These are phyloP conservation scores for Idaea straminata DNA, from an alignment of 2,888 invertebrate genomes.

Conservation along the genomic window DNA sequence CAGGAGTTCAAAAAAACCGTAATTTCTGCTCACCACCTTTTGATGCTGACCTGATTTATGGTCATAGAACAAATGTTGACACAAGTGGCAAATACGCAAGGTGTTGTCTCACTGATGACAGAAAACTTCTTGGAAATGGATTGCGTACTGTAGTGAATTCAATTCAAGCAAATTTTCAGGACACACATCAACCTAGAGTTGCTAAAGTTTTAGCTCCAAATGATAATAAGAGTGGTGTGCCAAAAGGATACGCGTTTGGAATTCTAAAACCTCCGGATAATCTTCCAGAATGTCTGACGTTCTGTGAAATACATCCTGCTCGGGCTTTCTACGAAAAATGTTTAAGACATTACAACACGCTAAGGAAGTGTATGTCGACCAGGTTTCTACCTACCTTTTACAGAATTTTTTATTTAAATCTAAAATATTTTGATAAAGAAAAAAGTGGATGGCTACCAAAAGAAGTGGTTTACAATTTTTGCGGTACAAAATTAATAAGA, in stretches of 20 bases:
- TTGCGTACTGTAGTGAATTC: conserved; percentile 53
- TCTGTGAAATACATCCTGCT: conserved; percentile 53
- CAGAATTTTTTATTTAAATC: conserved; percentile 48
- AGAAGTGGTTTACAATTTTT: conserved; percentile 62
- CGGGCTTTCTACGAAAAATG: conserved; percentile 65
- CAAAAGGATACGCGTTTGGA: conserved; percentile 70
- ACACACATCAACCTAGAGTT: conserved; percentile 50
- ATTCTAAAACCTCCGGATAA: conserved; percentile 61
- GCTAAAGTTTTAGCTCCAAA: conserved; percentile 71
- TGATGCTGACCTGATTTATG: conserved; percentile 64
- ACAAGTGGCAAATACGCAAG: conserved; percentile 70
- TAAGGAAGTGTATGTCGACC: conserved; percentile 53
- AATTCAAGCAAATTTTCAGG: conserved; percentile 62
- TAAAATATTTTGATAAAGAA: conserved; percentile 59
- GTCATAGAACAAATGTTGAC: conserved; percentile 63
- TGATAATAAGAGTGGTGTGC: conserved; percentile 67
- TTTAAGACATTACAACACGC: conserved; percentile 64
- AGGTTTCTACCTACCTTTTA: conserved; percentile 57
- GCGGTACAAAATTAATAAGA: conserved; percentile 59
- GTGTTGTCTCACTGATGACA: conserved; percentile 65
- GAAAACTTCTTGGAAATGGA: conserved; percentile 52
- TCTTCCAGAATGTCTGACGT: conserved; percentile 64
- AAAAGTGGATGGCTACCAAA: conserved; percentile 70
- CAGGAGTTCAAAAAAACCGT: conserved; percentile 49
- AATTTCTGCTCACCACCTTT: conserved; percentile 66